Evolutionary conservation across 2,113 vertebrate species (phyloP).

Genomic region (mouse (Mus musculus)): DNA sequence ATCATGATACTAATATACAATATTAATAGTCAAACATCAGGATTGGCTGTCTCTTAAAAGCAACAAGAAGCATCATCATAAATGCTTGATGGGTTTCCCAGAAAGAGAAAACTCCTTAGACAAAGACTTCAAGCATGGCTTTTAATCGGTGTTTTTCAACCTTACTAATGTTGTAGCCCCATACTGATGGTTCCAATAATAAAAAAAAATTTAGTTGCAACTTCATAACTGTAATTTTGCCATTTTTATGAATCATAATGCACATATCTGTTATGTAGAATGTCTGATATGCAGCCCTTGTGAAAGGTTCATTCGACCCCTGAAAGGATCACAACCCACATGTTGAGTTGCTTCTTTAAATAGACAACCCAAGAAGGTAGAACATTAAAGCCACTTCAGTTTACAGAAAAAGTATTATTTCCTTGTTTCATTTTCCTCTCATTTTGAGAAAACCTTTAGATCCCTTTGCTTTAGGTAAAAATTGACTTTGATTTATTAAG

Average conservation of each 20-base stretch:
- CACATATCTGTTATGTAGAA: background rate
- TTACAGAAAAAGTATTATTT: background rate
- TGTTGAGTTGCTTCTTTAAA: background rate
- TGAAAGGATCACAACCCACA: background rate
- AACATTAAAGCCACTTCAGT: background rate
- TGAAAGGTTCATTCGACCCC: background rate
- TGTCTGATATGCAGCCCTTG: background rate
- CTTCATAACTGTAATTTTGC: background rate
- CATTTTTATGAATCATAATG: background rate
- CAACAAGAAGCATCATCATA: background rate
- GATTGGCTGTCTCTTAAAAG: background rate
- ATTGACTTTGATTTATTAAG: background rate
- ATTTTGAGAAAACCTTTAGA: background rate
- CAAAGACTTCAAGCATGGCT: background rate
- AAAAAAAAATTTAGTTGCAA: background rate
- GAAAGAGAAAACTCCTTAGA: background rate
- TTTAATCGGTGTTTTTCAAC: background rate
- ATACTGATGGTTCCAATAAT: background rate
- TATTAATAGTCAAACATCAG: background rate
- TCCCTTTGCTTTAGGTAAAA: background rate
- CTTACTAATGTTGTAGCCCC: background rate
- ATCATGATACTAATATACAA: conserved; percentile 56
- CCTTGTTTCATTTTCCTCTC: background rate
- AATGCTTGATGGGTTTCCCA: background rate
- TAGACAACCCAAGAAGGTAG: background rate